Evolutionary conservation across 2,113 vertebrate species (phyloP).

Genomic region (Cyanoramphus novaezelandiae): DNA sequence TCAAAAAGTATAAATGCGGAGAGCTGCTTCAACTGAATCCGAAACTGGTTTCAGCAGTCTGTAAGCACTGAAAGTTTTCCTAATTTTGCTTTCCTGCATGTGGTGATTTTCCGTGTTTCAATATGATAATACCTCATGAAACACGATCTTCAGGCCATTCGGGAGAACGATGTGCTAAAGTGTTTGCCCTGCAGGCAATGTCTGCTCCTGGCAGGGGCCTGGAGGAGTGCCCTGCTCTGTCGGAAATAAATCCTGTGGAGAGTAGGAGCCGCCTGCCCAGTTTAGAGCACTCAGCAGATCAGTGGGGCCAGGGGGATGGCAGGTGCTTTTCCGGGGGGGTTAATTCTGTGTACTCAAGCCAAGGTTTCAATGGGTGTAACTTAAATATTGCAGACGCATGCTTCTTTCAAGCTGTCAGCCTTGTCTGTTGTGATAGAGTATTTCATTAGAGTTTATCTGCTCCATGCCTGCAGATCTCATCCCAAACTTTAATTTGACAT

Average conservation of each 20-base stretch:
- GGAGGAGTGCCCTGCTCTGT: not conserved
- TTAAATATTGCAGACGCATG: not conserved
- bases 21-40: not conserved
- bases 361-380: not conserved
- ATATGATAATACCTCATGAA: not conserved
- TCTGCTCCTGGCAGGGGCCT: not conserved
- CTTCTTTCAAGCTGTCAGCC: not conserved
- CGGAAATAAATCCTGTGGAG: not conserved
- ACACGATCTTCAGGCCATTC: not conserved
- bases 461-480: not conserved
- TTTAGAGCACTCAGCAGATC: accelerated
- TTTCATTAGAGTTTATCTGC: not conserved
- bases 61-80: not conserved
- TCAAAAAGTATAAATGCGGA: not conserved
- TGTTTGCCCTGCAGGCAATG: not conserved
- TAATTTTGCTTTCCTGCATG: not conserved
- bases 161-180: not conserved
- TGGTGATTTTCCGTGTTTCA: not conserved
- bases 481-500: not conserved
- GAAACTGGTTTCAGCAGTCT: not conserved
- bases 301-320: too few species aligned
- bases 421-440: accelerated
- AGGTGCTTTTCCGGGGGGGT: not conserved
- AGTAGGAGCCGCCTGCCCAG: not conserved
- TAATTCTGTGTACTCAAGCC: not conserved